phyloP scores from a whole-genome alignment of 2,113 vertebrate species.

The Hyperopisus bebe region DNA sequence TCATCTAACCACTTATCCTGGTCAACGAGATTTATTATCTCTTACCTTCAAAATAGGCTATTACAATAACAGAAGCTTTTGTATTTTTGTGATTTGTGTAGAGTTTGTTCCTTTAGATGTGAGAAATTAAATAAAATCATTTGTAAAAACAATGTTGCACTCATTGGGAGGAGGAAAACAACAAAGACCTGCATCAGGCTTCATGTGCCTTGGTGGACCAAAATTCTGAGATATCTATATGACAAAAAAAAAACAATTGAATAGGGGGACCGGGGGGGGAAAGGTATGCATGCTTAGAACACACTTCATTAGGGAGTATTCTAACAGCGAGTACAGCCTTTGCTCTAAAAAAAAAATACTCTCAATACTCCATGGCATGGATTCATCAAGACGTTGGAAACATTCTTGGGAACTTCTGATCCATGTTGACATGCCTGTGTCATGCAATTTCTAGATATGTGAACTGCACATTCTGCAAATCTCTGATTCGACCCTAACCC shows the following conservation, averaged over 20 bases:
- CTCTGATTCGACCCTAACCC: too few species aligned
- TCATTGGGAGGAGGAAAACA: not conserved
- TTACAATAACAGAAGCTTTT: not conserved
- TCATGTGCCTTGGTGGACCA: not conserved
- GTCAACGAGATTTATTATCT: not conserved
- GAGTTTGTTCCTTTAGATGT: not conserved
- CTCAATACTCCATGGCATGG: not conserved
- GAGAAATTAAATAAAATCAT: not conserved
- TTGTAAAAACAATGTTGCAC: not conserved
- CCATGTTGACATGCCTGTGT: too few species aligned
- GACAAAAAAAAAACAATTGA: not conserved
- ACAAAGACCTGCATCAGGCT: not conserved
- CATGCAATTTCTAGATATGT: not conserved
- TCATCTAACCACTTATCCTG: not conserved
- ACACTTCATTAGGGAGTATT: not conserved
- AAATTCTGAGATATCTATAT: not conserved
- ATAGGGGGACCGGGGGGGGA: not conserved
- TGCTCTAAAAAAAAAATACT: not conserved
- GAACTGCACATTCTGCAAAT: too few species aligned
- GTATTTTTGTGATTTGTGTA: not conserved
- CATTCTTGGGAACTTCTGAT: too few species aligned
- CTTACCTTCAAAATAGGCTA: not conserved
- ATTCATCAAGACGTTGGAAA: too few species aligned
- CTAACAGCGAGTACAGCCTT: not conserved
- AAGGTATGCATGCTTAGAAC: not conserved